phyloP scores from a whole-genome alignment of 2,888 invertebrate species.

The Sinotaia quadrata region DNA sequence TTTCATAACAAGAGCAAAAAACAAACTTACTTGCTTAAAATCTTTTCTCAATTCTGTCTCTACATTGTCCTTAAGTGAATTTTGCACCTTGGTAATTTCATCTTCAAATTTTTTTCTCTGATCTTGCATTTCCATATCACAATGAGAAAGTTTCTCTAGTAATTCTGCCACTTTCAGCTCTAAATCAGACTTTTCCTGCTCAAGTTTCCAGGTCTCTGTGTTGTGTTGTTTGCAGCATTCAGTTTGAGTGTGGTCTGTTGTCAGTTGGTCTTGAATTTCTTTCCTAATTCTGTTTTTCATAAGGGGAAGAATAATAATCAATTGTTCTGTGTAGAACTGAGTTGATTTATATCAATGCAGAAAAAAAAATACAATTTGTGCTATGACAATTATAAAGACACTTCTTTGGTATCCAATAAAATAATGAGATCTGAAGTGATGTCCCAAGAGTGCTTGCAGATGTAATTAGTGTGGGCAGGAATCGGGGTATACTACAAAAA shows the following conservation, averaged over 20 bases:
- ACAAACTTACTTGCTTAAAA: not conserved
- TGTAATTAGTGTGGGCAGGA: too few species aligned
- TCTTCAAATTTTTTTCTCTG: not conserved
- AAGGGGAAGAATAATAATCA: too few species aligned
- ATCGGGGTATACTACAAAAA: too few species aligned
- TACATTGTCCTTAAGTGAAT: conserved; percentile 5
- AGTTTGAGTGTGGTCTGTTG: too few species aligned
- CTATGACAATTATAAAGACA: too few species aligned
- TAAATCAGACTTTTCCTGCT: conserved; percentile 8
- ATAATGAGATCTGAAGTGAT: too few species aligned
- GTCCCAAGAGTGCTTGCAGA: too few species aligned
- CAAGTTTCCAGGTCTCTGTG: not conserved
- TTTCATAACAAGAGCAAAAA: not conserved
- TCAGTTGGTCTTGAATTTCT: not conserved
- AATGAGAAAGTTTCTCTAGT: not conserved
- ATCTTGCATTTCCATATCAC: conserved; percentile 4
- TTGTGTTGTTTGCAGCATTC: too few species aligned
- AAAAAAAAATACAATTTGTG: too few species aligned
- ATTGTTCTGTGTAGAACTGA: too few species aligned
- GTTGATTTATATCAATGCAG: too few species aligned
- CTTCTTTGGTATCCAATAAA: too few species aligned
- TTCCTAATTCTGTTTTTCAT: not conserved
- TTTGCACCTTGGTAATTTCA: conserved; percentile 2
- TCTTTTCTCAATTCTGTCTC: not conserved
- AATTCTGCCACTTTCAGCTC: not conserved